A percentile compares a stretch with the other conserved stretches of the same genome.
Conservation (phyloP, 2,113 vertebrate species). For the Paralichthys olivaceus region DNA sequence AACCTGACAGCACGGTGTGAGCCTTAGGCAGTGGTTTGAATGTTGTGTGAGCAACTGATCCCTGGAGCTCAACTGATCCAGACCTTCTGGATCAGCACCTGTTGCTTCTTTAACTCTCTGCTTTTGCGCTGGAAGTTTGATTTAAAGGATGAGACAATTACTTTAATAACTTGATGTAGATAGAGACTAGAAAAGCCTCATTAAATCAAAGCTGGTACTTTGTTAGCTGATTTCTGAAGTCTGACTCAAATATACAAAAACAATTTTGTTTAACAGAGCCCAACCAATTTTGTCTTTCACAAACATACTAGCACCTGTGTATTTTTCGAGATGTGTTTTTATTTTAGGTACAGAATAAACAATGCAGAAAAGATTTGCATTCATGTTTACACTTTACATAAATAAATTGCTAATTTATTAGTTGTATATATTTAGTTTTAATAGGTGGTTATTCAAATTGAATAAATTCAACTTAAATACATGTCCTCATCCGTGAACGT, state of each 20-base stretch:
- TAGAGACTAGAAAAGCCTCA: not conserved
- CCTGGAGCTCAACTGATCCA: not conserved
- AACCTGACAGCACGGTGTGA: not conserved
- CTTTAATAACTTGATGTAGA: not conserved
- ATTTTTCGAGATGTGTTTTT: too few relatives aligned
- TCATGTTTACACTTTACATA: too few relatives aligned
- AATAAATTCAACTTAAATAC: too few relatives aligned
- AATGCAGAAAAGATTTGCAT: too few relatives aligned
- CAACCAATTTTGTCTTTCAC: too few relatives aligned
- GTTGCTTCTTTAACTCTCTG: conserved; percentile 15
- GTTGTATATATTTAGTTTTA: too few relatives aligned
- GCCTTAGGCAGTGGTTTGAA: conserved; percentile 29
- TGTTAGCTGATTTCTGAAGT: not conserved
- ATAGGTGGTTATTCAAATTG: too few relatives aligned
- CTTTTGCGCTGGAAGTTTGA: conserved; percentile 29
- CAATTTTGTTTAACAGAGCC: too few relatives aligned
- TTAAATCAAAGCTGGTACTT: not conserved
- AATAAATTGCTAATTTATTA: too few relatives aligned
- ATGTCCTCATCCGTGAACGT: too few relatives aligned
- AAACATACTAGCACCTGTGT: too few relatives aligned
- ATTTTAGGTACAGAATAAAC: too few relatives aligned
- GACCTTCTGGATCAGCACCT: not conserved
- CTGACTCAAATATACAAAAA: not conserved
- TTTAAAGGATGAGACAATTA: not conserved
- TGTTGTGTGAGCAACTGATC: conserved; percentile 17